These are phyloP conservation scores for Hydractinia echinata DNA, from an alignment of 30 jellyfish, hydroid and myxozoan genomes.

Conservation along the genomic window DNA sequence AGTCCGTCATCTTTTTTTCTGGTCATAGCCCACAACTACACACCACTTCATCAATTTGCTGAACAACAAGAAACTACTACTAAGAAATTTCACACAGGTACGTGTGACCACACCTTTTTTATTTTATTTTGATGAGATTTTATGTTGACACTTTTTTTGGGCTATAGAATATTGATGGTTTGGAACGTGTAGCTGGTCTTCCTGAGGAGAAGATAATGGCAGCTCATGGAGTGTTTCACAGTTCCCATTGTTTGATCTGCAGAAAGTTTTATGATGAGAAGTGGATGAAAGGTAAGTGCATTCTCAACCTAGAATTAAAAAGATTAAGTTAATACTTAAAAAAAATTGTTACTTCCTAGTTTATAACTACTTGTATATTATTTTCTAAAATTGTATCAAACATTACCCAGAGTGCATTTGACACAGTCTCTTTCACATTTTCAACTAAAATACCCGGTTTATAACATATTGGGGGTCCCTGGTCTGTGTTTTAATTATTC, in stretches of 20 bases:
- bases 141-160: neutral
- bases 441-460: too few species aligned
- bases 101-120: neutral
- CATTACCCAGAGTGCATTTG: too few species aligned
- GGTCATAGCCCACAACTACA: slow-evolving; percentile 66
- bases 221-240: slow-evolving; percentile 86
- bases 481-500: too few species aligned
- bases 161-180: slow-evolving; percentile 87
- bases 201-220: slow-evolving; percentile 53
- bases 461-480: too few species aligned
- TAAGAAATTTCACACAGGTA: slow-evolving; percentile 75
- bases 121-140: neutral
- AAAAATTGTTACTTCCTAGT: too few species aligned
- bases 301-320: too few species aligned
- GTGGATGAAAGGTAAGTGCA: slow-evolving; percentile 56
- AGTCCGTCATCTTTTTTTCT: neutral
- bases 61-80: slow-evolving; percentile 46
- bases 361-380: too few species aligned
- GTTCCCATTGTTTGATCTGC: slow-evolving; percentile 67
- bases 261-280: slow-evolving; percentile 40
- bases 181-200: slow-evolving; percentile 80
- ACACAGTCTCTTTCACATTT: too few species aligned
- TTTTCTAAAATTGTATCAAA: too few species aligned
- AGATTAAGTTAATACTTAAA: too few species aligned
- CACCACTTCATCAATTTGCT: slow-evolving; percentile 57